Conservation (phyloP, 1,140 invertebrate species). For the Piezodorus guildinii region DNA sequence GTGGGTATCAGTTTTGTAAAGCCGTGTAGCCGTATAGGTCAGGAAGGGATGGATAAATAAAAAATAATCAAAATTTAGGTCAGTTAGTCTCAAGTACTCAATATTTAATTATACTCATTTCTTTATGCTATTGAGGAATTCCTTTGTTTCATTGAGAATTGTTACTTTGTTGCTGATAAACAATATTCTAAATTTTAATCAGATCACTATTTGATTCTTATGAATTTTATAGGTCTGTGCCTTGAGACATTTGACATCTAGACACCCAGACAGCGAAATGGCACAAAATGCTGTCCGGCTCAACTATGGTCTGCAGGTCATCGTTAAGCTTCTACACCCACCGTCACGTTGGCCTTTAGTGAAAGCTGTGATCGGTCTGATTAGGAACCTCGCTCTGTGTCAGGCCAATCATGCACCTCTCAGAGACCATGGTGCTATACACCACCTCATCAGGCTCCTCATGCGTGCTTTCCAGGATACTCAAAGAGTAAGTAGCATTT, state of each 20-base stretch:
- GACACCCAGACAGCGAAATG: constrained; percentile 89
- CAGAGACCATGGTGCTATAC: constrained; percentile 86
- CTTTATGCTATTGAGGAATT: too few relatives aligned
- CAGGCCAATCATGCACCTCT: constrained; percentile 89
- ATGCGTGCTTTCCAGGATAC: constrained; percentile 86
- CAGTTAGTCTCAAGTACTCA: too few relatives aligned
- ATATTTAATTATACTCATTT: too few relatives aligned
- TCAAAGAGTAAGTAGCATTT: constrained; percentile 44
- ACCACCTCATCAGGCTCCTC: constrained; percentile 81
- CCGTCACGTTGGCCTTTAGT: constrained; percentile 87
- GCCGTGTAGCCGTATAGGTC: too few relatives aligned
- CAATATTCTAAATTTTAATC: too few relatives aligned
- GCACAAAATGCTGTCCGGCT: constrained; percentile 92
- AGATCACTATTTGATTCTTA: too few relatives aligned
- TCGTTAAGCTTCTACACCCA: constrained; percentile 92
- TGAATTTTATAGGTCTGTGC: constrained; percentile 57
- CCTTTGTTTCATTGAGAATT: too few relatives aligned
- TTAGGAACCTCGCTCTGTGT: constrained; percentile 91
- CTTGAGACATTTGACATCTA: constrained; percentile 86
- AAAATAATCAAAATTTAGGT: too few relatives aligned
- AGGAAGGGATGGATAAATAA: too few relatives aligned
- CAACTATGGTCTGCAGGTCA: constrained; percentile 84
- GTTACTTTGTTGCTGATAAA: too few relatives aligned
- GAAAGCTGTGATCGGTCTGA: constrained; percentile 90
- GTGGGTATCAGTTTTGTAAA: too few relatives aligned